These are phyloP conservation scores for Apostichopus californicus DNA, from an alignment of 35 echinoderm and acorn worm species.

Conservation along the genomic window DNA sequence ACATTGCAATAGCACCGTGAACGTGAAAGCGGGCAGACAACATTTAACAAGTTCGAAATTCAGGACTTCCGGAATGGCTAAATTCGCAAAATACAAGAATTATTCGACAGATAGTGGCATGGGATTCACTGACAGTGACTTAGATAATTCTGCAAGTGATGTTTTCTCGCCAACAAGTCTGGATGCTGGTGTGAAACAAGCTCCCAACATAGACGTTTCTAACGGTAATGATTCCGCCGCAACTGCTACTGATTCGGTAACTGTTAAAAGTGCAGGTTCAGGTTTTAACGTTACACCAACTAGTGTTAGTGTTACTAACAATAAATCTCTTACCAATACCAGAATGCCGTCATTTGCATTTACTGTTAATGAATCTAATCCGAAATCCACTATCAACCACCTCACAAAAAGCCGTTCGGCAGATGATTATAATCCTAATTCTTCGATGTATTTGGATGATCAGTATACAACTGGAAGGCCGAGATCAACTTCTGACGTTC, in stretches of 20 bases:
- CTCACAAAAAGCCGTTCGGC: conserved; percentile 28
- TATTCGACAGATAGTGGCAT: conserved; percentile 44
- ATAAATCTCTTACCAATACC: neutral
- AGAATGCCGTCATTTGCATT: neutral
- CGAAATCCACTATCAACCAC: neutral
- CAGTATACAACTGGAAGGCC: neutral
- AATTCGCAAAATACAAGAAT: conserved; percentile 17
- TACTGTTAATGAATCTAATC: neutral
- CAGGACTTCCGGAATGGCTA: neutral
- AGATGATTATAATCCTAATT: conserved; percentile 35
- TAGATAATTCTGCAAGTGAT: conserved; percentile 24
- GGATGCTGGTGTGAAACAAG: neutral
- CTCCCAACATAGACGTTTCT: neutral
- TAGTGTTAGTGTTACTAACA: neutral
- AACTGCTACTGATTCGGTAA: neutral
- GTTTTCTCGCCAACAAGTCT: conserved; percentile 13
- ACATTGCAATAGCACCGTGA: neutral
- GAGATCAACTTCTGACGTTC: conserved; percentile 50
- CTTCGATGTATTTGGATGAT: neutral
- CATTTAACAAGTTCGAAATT: neutral
- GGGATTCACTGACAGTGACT: conserved; percentile 47
- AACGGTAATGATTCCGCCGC: neutral
- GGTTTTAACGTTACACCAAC: neutral
- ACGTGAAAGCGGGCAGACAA: neutral
- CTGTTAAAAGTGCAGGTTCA: neutral